Percentiles rank a stretch among this genome's conserved stretches.
phyloP scores from a whole-genome alignment of 53 echinoderm and acorn worm species.

The Henricia sp. region DNA sequence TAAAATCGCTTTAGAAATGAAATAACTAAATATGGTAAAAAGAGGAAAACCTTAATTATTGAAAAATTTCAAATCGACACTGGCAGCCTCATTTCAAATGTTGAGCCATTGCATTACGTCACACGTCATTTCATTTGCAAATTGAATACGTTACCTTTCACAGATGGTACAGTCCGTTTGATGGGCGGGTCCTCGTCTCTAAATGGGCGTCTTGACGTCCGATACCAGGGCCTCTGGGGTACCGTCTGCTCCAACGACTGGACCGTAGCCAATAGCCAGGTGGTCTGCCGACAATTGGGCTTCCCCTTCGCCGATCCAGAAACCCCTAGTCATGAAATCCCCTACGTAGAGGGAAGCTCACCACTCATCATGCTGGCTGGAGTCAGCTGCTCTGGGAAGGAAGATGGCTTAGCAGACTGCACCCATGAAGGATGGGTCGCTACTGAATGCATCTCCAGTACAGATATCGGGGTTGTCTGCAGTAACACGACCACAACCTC shows the following conservation, averaged over 20 bases:
- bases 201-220: slow-evolving; percentile 1
- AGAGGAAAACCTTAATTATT: no score
- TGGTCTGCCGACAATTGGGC: slow-evolving; percentile 27
- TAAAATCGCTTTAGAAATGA: no score
- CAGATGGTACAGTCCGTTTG: slow-evolving; percentile 18
- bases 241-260: slow-evolving; percentile 24
- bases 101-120: no score
- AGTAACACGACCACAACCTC: slow-evolving; percentile 2
- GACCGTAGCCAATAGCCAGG: neutral
- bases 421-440: slow-evolving; percentile 23
- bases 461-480: slow-evolving; percentile 7
- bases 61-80: no score
- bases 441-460: slow-evolving; percentile 12
- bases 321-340: neutral
- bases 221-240: slow-evolving; percentile 37
- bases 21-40: no score
- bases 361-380: slow-evolving; percentile 30
- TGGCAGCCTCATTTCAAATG: no score
- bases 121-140: no score
- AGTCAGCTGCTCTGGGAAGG: slow-evolving; percentile 40
- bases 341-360: neutral
- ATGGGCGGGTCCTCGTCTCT: neutral
- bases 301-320: neutral
- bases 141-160: no score
- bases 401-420: slow-evolving; percentile 54